Evolutionary conservation across 2,888 invertebrate genomes (phyloP).

Genomic region (Notodromas monacha): DNA sequence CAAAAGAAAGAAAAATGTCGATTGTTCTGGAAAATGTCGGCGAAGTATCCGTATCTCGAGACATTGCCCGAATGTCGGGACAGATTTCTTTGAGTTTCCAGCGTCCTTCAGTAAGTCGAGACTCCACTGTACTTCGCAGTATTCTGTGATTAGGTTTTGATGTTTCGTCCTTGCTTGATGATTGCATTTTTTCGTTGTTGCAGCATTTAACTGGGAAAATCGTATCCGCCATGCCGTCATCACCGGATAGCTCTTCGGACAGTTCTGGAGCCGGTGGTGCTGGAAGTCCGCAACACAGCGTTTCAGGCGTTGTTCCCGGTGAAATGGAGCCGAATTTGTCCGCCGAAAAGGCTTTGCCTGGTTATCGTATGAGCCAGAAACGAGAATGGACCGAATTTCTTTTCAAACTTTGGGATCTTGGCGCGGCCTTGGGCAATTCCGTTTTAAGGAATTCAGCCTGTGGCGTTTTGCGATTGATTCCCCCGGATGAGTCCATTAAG

Average conservation of each 20-base stretch:
- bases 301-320: no score
- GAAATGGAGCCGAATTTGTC: slow-evolving; percentile 43
- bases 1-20: background rate
- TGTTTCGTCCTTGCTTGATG: no score
- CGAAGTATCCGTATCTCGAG: no score
- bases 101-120: no score
- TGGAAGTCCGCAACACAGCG: slow-evolving; percentile 53
- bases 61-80: no score
- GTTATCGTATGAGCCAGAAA: background rate
- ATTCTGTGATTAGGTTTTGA: background rate
- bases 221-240: slow-evolving; percentile 17
- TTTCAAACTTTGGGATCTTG: slow-evolving; percentile 48
- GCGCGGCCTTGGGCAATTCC: slow-evolving; percentile 42
- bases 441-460: slow-evolving; percentile 51
- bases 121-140: background rate
- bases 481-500: no score
- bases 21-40: no score
- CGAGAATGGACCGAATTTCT: slow-evolving; percentile 16
- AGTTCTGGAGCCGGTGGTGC: slow-evolving; percentile 80
- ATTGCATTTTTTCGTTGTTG: slow-evolving; percentile 11
- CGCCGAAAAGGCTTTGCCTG: slow-evolving; percentile 52
- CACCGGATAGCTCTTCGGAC: slow-evolving; percentile 66
- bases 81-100: no score
- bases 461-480: slow-evolving; percentile 40
- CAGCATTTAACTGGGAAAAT: slow-evolving; percentile 40